Evolutionary conservation across 1,140 invertebrate genomes (phyloP).

Genomic region (Drosophila dunni): DNA sequence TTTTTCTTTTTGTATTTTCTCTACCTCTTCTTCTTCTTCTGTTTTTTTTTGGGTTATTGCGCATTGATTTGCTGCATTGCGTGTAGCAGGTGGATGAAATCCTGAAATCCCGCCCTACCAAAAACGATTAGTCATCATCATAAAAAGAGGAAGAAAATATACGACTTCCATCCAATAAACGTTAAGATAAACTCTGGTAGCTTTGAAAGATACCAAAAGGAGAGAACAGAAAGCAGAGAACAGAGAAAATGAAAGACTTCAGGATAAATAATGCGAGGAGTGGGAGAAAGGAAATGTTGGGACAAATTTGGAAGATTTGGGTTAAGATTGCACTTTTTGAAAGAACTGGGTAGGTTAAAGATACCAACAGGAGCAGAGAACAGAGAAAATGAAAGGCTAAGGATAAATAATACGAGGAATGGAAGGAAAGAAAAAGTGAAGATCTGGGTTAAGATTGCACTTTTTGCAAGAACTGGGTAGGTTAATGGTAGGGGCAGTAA

Average conservation of each 20-base stretch:
- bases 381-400: not conserved
- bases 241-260: not conserved
- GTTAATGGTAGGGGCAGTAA: too few relatives aligned
- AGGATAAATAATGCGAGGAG: not conserved
- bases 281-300: not conserved
- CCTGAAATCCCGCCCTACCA: constrained; percentile 1
- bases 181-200: constrained; percentile 8
- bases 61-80: constrained; percentile 66
- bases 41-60: constrained; percentile 38
- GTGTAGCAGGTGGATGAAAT: constrained; percentile 47
- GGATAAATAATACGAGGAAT: not conserved
- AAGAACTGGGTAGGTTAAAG: not conserved
- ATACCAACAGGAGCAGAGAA: not conserved
- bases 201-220: not conserved
- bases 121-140: constrained; percentile 35
- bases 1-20: constrained; percentile 1
- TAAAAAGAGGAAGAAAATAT: constrained; percentile 5
- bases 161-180: not conserved
- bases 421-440: not conserved
- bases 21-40: not conserved
- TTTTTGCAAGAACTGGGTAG: too few relatives aligned
- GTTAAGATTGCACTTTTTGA: too few relatives aligned
- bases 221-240: not conserved
- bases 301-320: too few relatives aligned
- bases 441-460: too few relatives aligned